A percentile compares a stretch with the other conserved stretches of the same genome.
Conservation (phyloP, 2,888 invertebrate species). For the Eristalis pertinax region DNA sequence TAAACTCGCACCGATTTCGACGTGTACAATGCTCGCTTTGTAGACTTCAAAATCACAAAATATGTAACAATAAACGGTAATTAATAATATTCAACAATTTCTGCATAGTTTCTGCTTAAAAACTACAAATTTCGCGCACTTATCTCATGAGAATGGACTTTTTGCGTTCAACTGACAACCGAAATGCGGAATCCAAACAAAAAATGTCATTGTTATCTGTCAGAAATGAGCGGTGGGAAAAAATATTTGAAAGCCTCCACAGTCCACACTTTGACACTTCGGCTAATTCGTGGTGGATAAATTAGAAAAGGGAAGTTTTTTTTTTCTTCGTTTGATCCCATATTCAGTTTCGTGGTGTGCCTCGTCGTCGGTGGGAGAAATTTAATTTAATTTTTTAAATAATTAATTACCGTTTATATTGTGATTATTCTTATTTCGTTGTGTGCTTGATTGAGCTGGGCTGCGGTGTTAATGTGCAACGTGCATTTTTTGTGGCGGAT, state of each 20-base stretch:
- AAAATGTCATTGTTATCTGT: constrained; percentile 1
- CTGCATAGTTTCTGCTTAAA: not conserved
- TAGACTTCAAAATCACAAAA: constrained; percentile 27
- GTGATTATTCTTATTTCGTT: too few relatives aligned
- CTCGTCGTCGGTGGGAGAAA: too few relatives aligned
- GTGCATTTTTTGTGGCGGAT: too few relatives aligned
- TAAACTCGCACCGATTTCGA: not conserved
- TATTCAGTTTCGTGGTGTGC: not conserved
- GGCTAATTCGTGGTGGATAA: not conserved
- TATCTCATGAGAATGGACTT: not conserved
- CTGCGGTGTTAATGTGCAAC: too few relatives aligned
- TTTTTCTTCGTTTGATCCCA: too few relatives aligned
- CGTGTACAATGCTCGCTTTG: not conserved
- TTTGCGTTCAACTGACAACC: constrained; percentile 11
- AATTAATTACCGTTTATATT: too few relatives aligned
- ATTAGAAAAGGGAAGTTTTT: not conserved
- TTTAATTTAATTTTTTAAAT: too few relatives aligned
- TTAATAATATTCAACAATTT: not conserved
- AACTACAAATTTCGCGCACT: not conserved
- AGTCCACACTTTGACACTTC: not conserved
- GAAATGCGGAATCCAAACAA: constrained; percentile 15
- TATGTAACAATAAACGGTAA: not conserved
- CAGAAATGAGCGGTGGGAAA: not conserved
- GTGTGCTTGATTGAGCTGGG: too few relatives aligned
- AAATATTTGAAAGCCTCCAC: not conserved